Base-by-base conservation (phyloP, 1,140 invertebrate species). In the Heliothis subflexa region DNA sequence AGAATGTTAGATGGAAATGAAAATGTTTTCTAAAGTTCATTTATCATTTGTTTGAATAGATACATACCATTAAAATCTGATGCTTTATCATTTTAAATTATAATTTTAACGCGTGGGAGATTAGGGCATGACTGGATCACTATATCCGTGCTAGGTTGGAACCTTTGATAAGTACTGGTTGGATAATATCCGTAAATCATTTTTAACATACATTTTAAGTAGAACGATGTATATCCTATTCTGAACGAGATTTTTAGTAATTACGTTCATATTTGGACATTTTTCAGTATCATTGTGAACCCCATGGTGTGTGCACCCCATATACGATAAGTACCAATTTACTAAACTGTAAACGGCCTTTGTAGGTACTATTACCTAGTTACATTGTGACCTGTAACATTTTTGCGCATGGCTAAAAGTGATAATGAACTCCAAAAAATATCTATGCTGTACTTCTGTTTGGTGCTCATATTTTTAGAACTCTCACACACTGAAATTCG, bases 81-180 rank as follows among this genome's bases (percentile, higher is more conserved):
- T 40, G 33, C 33, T 40, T 40, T 40, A 40, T 40, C 5, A 40
- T 40, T 40, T 40, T n/a, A 40, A 14, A 61, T 21, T 21, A 57
- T 57, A 21, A 47, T 68, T 25, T 16, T 1, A 7, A 40, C 1
- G 13, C 12, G 50, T 71, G 68, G 49, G 50, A 25, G 14, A 14
- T 76, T 66, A 64, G 61, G 21, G 40, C 61, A 64, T 54, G 52
- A 52, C 73, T 76, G 45, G 52, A 52, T 64, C 10, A 66, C 59
- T 76, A 52, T 64, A 76, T 76, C 73, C 73, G 73, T 66, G 59
- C 71, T 73, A 61, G 54, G 61, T 73, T 49, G 50, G n/a, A 25
- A 25, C 14, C 47, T 25, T 25, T 50, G 64, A 68, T 68, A 68
- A 68, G 64, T 25, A 13, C 14, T 25, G 10, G 21, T 25, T 25